These are phyloP conservation scores for Rhynchomys soricoides DNA, from an alignment of 2,113 vertebrate species.

Conservation along the genomic window DNA sequence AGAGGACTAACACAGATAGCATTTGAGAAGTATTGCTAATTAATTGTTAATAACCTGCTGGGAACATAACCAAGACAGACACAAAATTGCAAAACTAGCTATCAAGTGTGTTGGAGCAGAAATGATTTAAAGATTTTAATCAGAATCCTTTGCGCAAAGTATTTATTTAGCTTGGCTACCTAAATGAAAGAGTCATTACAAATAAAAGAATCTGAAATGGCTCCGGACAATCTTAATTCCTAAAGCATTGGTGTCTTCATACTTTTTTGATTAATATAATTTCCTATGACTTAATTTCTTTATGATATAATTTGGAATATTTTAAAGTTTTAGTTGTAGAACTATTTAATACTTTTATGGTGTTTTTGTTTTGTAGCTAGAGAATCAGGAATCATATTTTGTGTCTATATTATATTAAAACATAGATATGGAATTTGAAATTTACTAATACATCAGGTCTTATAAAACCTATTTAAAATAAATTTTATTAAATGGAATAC, in stretches of 20 bases:
- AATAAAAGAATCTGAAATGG: slow-evolving; percentile 45
- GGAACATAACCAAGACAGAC: slow-evolving; percentile 85
- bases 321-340: not conserved
- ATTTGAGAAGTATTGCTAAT: slow-evolving; percentile 86
- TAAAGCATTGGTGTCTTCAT: not conserved
- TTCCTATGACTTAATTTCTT: not conserved
- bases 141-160: slow-evolving; percentile 72
- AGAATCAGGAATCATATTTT: not conserved
- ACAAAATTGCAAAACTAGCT: slow-evolving; percentile 84
- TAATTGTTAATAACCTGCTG: slow-evolving; percentile 90
- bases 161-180: slow-evolving; percentile 64
- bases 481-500: not conserved
- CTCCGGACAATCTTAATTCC: not conserved
- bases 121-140: slow-evolving; percentile 88
- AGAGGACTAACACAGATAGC: slow-evolving; percentile 73
- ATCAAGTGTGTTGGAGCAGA: slow-evolving; percentile 82
- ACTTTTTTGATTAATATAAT: slow-evolving; percentile 1
- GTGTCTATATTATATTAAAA: not conserved
- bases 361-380: not conserved
- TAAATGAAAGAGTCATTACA: slow-evolving; percentile 55
- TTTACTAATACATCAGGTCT: too few relatives aligned
- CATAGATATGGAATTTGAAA: not conserved
- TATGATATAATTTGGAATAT: not conserved
- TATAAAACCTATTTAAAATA: not conserved
- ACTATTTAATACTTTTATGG: not conserved